phyloP scores from a whole-genome alignment of 2,113 vertebrate species.

The Oreocharis arfaki region DNA sequence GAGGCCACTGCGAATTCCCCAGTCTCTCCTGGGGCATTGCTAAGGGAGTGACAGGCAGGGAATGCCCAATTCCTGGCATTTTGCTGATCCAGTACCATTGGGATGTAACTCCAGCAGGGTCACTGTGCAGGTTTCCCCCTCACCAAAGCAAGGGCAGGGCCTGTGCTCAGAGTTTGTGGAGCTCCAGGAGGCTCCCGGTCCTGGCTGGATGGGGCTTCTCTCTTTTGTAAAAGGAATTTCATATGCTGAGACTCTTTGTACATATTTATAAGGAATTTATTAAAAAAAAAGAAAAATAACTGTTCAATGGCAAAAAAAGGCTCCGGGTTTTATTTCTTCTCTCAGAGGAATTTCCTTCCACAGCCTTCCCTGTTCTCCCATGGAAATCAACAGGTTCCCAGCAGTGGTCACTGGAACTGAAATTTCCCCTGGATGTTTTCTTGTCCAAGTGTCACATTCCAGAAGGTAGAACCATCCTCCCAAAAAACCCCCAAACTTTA shows the following conservation, averaged over 20 bases:
- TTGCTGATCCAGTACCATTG: not conserved
- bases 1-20: not conserved
- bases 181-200: not conserved
- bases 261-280: constrained; percentile 82
- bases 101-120: not conserved
- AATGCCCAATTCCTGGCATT: not conserved
- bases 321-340: not conserved
- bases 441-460: not conserved
- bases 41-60: not conserved
- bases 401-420: not conserved
- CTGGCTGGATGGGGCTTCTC: constrained; percentile 47
- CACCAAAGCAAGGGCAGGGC: constrained; percentile 6
- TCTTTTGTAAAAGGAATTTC: constrained; percentile 80
- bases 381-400: not conserved
- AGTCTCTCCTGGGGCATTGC: not conserved
- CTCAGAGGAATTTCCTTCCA: not conserved
- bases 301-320: constrained; percentile 51
- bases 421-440: not conserved
- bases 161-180: not conserved
- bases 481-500: not conserved
- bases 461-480: not conserved
- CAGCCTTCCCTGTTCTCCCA: not conserved
- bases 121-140: constrained; percentile 45
- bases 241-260: constrained; percentile 78
- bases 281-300: constrained; percentile 66